Base-by-base conservation (phyloP, 2,888 invertebrate species). In the Nineta flava region DNA sequence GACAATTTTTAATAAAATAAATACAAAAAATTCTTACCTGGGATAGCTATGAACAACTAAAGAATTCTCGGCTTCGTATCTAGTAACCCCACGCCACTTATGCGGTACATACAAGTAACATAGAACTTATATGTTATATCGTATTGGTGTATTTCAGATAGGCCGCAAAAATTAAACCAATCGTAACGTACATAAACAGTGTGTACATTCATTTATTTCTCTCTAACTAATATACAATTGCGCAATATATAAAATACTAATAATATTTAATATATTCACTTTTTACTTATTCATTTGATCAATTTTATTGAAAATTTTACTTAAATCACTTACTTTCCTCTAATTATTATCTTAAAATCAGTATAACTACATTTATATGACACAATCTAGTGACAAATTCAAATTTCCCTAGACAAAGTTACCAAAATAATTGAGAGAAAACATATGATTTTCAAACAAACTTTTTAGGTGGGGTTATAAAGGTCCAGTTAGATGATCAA, bases 71-170 rank as follows among this genome's bases (percentile, higher is more conserved):
- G 72, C 73, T 74, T 73, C 71, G 73, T 74, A 73, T 72, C 72
- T 72, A 68, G 65, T 66, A 70, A 73, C 73, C 75, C 75, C 75
- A 76, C 75, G 75, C 75, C 72, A 75, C 73, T 74, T 72, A 70
- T 71, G 72, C 72, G 69, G 71, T 71, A 70, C 70, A 71, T 69
- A 69, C 69, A 67, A 71, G 71, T 65, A 69, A 61, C 62, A 64
- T 62, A 60, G 62, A 62, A 62, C 59, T 60, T 60, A 58, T 60
- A 56, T 52, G 50, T 50, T 34, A 48, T 51, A 50, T 60, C 56
- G 64, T 57, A 76, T 76, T 76, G 75, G 76, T 60, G 61, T 61
- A 64, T 65, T 75, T 74, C 66, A 67, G 75, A 75, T 67, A 68
- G 71, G 67, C 71, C 75, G 75, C 75, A 70, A 69, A 71, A 69